phyloP scores from a whole-genome alignment of 2,113 vertebrate species.

The Pundamilia nyererei region DNA sequence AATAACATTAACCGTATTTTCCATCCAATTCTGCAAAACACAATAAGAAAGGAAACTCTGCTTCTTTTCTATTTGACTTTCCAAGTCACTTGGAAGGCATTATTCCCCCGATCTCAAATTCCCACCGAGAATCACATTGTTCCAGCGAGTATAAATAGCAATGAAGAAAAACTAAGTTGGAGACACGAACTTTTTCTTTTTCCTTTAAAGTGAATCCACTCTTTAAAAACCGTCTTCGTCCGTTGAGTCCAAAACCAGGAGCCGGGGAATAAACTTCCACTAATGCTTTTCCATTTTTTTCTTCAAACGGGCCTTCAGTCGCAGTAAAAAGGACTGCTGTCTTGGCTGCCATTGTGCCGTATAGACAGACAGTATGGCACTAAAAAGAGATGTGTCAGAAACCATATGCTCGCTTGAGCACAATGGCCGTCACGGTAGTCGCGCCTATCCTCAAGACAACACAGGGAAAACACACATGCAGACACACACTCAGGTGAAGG shows the following conservation, averaged over 20 bases:
- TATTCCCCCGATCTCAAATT: conserved; percentile 32
- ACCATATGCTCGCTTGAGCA: conserved; percentile 65
- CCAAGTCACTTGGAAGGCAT: conserved; percentile 37
- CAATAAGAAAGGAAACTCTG: conserved; percentile 52
- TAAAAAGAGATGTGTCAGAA: conserved; percentile 60
- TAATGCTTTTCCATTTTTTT: conserved; percentile 64
- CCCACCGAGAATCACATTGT: conserved; percentile 41
- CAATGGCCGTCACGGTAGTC: conserved; percentile 29
- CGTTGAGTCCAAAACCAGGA: conserved; percentile 48
- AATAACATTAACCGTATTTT: conserved; percentile 18
- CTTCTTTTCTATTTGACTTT: conserved; percentile 26
- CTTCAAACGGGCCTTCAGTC: conserved; percentile 62
- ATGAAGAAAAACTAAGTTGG: conserved; percentile 51
- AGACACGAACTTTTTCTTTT: conserved; percentile 28
- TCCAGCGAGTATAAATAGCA: conserved; percentile 58
- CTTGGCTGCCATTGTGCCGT: conserved; percentile 61
- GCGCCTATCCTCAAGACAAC: conserved; percentile 56
- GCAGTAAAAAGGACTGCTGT: conserved; percentile 56
- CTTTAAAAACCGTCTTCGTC: conserved; percentile 55
- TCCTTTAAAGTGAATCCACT: conserved; percentile 60
- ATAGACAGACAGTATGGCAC: conserved; percentile 62
- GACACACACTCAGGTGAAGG: conserved; percentile 12
- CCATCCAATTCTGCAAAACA: not conserved
- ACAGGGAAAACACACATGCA: not conserved
- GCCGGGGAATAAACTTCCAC: conserved; percentile 64